Percentiles rank a stretch among this genome's conserved stretches.
phyloP scores from a whole-genome alignment of 2,113 vertebrate genomes.

The Myrmecophaga tridactyla region DNA sequence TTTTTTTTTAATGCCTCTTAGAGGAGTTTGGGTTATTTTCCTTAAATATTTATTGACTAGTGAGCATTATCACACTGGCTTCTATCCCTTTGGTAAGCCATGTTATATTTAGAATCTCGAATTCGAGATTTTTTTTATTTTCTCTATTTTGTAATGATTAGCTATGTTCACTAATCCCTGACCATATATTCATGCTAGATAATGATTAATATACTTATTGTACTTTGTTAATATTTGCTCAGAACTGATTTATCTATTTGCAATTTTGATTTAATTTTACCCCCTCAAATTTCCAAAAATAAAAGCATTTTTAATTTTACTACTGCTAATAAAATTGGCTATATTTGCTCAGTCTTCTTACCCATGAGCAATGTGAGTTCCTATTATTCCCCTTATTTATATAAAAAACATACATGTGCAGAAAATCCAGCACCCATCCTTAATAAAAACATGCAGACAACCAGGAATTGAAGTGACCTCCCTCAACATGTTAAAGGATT shows the following conservation, averaged over 20 bases:
- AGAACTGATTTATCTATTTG: not conserved
- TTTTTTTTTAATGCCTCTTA: not conserved
- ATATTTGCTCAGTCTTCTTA: not conserved
- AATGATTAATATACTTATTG: not conserved
- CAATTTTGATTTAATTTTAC: not conserved
- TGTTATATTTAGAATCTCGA: not conserved
- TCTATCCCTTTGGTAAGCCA: not conserved
- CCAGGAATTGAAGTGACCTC: too few relatives aligned
- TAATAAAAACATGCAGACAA: too few relatives aligned
- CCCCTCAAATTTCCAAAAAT: not conserved
- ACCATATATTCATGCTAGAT: not conserved
- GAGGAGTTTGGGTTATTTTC: not conserved
- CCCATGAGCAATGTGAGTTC: not conserved
- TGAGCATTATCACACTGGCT: not conserved
- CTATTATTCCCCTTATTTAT: not conserved
- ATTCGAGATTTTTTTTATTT: constrained; percentile 14
- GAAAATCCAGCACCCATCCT: too few relatives aligned
- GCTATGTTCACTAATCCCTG: not conserved
- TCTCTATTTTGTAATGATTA: not conserved
- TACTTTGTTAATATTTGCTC: not conserved
- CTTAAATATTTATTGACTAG: not conserved
- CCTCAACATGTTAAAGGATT: too few relatives aligned
- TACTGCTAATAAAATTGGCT: not conserved
- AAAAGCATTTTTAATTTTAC: not conserved
- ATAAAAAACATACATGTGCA: not conserved